These are phyloP conservation scores for Heliconius erato DNA, from an alignment of 2,888 invertebrate genomes.

Conservation along the genomic window DNA sequence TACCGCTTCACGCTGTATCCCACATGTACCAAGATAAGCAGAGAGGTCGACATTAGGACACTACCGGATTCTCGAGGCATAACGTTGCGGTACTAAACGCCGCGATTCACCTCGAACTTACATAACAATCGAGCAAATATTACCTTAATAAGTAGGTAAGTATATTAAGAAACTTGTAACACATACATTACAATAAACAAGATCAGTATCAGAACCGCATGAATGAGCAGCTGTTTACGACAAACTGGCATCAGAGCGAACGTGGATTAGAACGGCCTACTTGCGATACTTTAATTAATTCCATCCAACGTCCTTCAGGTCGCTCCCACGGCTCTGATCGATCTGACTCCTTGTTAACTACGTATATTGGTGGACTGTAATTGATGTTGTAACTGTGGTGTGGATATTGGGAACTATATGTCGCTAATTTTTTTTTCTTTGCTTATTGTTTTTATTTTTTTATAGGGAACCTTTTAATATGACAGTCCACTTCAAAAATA, in stretches of 20 bases:
- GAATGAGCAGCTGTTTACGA: constrained; percentile 51
- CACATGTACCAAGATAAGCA: too few species aligned
- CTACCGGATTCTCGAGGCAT: too few species aligned
- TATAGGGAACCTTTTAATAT: too few species aligned
- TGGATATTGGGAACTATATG: not conserved
- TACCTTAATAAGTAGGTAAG: too few species aligned
- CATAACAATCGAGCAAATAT: too few species aligned
- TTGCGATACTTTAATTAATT: constrained; percentile 56
- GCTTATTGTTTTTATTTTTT: too few species aligned
- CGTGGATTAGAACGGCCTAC: constrained; percentile 55
- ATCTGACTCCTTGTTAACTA: constrained; percentile 41
- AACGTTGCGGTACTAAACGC: too few species aligned
- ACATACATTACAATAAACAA: constrained; percentile 38
- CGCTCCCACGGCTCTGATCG: constrained; percentile 51
- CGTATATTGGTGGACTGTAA: constrained; percentile 37
- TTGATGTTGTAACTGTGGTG: constrained; percentile 30
- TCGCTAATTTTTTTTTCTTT: too few species aligned
- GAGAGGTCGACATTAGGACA: too few species aligned
- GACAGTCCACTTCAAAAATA: too few species aligned
- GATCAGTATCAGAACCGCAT: constrained; percentile 47
- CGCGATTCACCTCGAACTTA: too few species aligned
- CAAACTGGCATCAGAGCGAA: constrained; percentile 52
- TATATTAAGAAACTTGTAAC: constrained; percentile 16
- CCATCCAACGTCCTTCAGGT: constrained; percentile 55
- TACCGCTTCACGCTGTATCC: too few species aligned